phyloP scores from a whole-genome alignment of 1,140 invertebrate species.

The Drosophila sturtevanti region DNA sequence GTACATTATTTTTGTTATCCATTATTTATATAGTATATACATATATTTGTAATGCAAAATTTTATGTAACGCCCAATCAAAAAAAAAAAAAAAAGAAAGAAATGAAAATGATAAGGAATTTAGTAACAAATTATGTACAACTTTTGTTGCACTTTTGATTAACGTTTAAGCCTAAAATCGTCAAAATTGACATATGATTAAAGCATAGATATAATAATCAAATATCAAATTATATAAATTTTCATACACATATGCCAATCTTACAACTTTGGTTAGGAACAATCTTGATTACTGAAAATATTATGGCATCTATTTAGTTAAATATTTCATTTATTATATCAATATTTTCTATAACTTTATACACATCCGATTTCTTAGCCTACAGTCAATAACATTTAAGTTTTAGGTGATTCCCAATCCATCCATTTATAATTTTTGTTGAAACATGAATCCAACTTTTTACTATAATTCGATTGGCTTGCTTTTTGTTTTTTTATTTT shows the following conservation, averaged over 20 bases:
- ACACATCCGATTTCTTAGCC: no score
- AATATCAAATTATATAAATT: background rate
- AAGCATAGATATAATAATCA: constrained; percentile 3
- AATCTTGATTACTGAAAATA: background rate
- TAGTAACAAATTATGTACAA: constrained; percentile 6
- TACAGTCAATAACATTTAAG: background rate
- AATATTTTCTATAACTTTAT: background rate
- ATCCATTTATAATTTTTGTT: background rate
- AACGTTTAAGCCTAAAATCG: constrained; percentile 1
- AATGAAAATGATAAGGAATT: constrained; percentile 2
- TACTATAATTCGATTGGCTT: background rate
- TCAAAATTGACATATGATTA: constrained; percentile 1
- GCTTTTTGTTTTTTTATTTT: background rate
- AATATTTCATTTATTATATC: background rate
- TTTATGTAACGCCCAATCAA: constrained; percentile 13
- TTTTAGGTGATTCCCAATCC: background rate
- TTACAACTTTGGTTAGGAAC: no score
- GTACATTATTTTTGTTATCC: constrained; percentile 11
- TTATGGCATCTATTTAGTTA: background rate
- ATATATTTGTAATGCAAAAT: constrained; percentile 10
- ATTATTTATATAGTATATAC: constrained; percentile 2
- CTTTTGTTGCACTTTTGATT: constrained; percentile 8
- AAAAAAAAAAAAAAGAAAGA: background rate
- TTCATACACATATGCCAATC: background rate
- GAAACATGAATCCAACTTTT: background rate